Percentiles rank a stretch among this genome's conserved stretches.
phyloP scores from a whole-genome alignment of 2,888 invertebrate genomes.

The Kuschelorhynchus macadamiae region DNA sequence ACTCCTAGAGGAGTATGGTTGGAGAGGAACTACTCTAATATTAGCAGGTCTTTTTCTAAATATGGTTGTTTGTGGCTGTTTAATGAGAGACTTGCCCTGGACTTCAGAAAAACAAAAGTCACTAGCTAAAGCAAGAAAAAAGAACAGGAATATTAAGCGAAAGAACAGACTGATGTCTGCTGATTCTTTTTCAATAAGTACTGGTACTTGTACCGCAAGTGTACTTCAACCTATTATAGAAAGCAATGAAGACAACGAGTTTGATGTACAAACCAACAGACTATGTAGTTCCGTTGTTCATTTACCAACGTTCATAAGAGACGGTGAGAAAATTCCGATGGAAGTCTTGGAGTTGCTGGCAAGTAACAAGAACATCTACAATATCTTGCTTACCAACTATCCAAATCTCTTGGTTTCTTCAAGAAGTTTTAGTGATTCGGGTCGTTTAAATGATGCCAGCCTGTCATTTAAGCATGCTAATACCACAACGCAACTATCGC shows the following conservation, averaged over 20 bases:
- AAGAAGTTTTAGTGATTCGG: slow-evolving; percentile 80
- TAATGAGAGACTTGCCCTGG: slow-evolving; percentile 85
- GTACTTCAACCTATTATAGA: slow-evolving; percentile 71
- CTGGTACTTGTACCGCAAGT: slow-evolving; percentile 77
- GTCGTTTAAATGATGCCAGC: slow-evolving; percentile 69
- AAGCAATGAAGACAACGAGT: slow-evolving; percentile 59
- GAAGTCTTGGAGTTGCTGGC: slow-evolving; percentile 83
- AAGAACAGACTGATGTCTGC: slow-evolving; percentile 75
- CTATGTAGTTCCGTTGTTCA: slow-evolving; percentile 86
- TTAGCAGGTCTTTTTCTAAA: slow-evolving; percentile 86
- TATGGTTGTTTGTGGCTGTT: slow-evolving; percentile 84
- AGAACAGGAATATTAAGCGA: slow-evolving; percentile 73
- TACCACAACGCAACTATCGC: slow-evolving; percentile 63
- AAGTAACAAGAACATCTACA: slow-evolving; percentile 78
- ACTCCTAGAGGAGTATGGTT: slow-evolving; percentile 83
- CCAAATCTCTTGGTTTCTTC: slow-evolving; percentile 81
- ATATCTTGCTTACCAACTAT: slow-evolving; percentile 81
- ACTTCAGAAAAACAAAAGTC: slow-evolving; percentile 75
- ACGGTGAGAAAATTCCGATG: slow-evolving; percentile 82
- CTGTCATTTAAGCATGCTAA: slow-evolving; percentile 61
- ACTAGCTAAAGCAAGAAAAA: slow-evolving; percentile 75
- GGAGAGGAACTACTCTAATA: slow-evolving; percentile 88
- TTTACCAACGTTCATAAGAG: slow-evolving; percentile 86
- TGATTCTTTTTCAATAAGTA: slow-evolving; percentile 80
- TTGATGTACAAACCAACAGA: slow-evolving; percentile 67